phyloP scores from a whole-genome alignment of 2,888 invertebrate genomes.

The Mellilla xanthometata region DNA sequence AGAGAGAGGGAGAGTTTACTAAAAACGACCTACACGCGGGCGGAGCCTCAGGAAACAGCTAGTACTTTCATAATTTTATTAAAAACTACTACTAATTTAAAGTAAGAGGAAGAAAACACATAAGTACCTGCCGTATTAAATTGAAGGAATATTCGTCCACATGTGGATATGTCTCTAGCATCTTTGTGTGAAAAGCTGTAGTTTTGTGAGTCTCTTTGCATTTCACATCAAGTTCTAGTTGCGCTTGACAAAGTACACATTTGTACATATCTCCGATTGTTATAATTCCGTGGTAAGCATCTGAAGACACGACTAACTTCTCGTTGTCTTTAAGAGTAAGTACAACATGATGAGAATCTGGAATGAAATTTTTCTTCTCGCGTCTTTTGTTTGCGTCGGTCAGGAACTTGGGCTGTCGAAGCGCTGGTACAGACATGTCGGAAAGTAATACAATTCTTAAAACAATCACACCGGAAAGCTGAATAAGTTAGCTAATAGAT shows the following conservation, averaged over 20 bases:
- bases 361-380: constrained; percentile 1
- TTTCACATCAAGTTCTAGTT: constrained; percentile 39
- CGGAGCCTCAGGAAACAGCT: too few relatives aligned
- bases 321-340: constrained; percentile 49
- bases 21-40: too few relatives aligned
- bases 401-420: constrained; percentile 46
- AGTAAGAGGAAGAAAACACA: too few relatives aligned
- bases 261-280: constrained; percentile 43
- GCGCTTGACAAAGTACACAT: constrained; percentile 52
- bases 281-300: constrained; percentile 59
- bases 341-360: constrained; percentile 44
- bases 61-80: too few relatives aligned
- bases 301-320: constrained; percentile 56
- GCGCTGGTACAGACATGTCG: constrained; percentile 34
- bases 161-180: constrained; percentile 46
- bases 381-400: constrained; percentile 5
- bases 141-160: constrained; percentile 49
- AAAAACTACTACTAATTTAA: too few relatives aligned
- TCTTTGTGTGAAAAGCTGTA: constrained; percentile 40
- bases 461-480: too few relatives aligned
- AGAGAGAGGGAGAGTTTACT: too few relatives aligned
- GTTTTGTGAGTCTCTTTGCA: constrained; percentile 50
- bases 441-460: too few relatives aligned
- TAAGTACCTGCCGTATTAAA: constrained; percentile 55
- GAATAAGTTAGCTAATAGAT: too few relatives aligned